Percentiles rank a stretch among this genome's conserved stretches.
phyloP scores from a whole-genome alignment of 2,113 vertebrate species.

The Tenrec ecaudatus region DNA sequence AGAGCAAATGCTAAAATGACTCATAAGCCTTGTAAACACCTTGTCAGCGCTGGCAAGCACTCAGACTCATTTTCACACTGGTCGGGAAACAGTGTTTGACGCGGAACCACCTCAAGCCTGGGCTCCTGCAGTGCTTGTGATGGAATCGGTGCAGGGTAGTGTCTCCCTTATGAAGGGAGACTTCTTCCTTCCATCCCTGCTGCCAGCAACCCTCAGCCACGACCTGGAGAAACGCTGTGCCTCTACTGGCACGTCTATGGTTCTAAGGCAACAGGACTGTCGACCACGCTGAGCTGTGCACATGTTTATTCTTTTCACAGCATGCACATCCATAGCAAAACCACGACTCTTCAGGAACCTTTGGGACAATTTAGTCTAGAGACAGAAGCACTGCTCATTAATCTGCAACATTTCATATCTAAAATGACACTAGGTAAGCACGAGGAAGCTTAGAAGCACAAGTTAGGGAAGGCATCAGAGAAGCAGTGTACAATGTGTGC shows the following conservation, averaged over 20 bases:
- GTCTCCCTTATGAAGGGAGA: background rate
- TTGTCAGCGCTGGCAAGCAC: constrained; percentile 23
- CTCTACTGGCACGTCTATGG: background rate
- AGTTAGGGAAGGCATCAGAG: background rate
- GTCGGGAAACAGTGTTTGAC: constrained; percentile 61
- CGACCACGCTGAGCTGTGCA: background rate
- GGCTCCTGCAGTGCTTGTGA: background rate
- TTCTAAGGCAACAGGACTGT: background rate
- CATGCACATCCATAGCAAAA: background rate
- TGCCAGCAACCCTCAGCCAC: background rate
- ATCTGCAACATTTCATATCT: background rate
- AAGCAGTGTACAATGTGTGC: background rate
- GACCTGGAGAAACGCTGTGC: background rate
- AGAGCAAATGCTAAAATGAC: constrained; percentile 64
- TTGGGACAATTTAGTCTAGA: background rate
- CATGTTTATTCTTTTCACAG: constrained; percentile 1
- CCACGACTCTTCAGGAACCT: background rate
- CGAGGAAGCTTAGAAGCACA: background rate
- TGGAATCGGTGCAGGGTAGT: background rate
- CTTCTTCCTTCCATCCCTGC: background rate
- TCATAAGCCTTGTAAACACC: constrained; percentile 68
- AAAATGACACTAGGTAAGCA: constrained; percentile 24
- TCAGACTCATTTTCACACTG: constrained; percentile 44
- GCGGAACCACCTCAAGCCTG: constrained; percentile 16
- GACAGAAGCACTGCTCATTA: background rate